A percentile compares a stretch with the other conserved stretches of the same genome.
Conservation (phyloP, 1,140 invertebrate species). For the Limonius californicus region DNA sequence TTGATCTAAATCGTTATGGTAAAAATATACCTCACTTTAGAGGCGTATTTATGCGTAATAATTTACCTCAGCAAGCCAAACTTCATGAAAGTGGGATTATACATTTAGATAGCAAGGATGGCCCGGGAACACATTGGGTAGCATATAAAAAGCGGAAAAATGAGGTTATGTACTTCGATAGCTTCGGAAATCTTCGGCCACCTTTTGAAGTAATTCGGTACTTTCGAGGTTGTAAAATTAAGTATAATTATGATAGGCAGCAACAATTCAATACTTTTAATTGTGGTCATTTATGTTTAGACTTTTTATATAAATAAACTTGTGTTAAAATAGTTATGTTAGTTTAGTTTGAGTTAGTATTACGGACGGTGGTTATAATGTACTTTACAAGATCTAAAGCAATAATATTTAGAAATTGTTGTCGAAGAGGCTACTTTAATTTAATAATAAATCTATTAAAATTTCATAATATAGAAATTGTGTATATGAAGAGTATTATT, state of each 20-base stretch:
- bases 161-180: conserved; percentile 17
- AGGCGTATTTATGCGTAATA: conserved; percentile 15
- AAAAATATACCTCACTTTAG: conserved; percentile 12
- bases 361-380: no score
- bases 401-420: no score
- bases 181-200: conserved; percentile 17
- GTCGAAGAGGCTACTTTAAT: no score
- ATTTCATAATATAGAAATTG: no score
- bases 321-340: no score
- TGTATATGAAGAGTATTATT: no score
- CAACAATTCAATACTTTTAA: conserved; percentile 10
- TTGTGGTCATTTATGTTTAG: conserved; percentile 18
- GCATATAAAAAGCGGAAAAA: not conserved
- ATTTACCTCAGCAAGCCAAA: not conserved
- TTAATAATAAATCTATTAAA: no score
- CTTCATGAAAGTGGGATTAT: conserved; percentile 16
- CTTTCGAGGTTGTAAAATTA: conserved; percentile 2
- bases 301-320: not conserved
- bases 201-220: conserved; percentile 13
- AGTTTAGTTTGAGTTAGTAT: no score
- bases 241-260: conserved; percentile 6
- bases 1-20: not conserved
- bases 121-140: conserved; percentile 15
- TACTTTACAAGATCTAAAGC: no score
- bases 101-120: conserved; percentile 11